Evolutionary conservation across 2,888 invertebrate genomes (phyloP), one percentile per base, ranked within the genome.

Genomic region (Ernsta delagoae): DNA sequence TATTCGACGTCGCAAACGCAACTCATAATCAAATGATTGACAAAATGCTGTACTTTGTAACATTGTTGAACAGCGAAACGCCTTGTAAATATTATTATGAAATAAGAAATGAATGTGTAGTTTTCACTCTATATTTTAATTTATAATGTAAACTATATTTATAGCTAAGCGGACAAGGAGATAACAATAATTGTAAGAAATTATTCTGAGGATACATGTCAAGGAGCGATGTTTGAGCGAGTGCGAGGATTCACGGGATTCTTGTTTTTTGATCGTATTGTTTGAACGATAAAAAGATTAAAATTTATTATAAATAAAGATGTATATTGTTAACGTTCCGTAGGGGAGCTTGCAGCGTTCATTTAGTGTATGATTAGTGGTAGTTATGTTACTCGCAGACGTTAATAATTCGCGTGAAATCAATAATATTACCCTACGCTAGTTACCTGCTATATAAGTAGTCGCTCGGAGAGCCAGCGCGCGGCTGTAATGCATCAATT

Each of bases 61-160:
- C 71, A 75, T 79, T 80, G 79, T 82, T 81, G 75, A 77, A 76
- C 79, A 83, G 81, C 83, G 85, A 85, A 85, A 89, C 89, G 92
- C 92, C 91, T 92, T 92, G 92, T 93, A 92, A 82, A 92, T 92
- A 91, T 78, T 88, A 83, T 86, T 83, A 79, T 78, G n/a, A n/a
- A 41, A 9, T 41, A 91, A 90, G 88, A 88, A 86, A 89, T 87
- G 84, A n/a, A n/a, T n/a, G n/a, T 89, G 91, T 92, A 92, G 89
- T 89, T 92, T 90, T 90, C 91, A 91, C 77, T 92, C 86, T 89
- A 89, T 89, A 88, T 88, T 91, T 88, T 90, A 91, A 90, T 91
- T 90, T 89, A 89, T 89, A 53, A 89, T 89, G 86, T 92, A 91
- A 91, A 89, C 85, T 90, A 87, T 90, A 90, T 89, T 85, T 89